A percentile compares a stretch with the other conserved stretches of the same genome.
Conservation (phyloP, 2,113 vertebrate species). For the Podocnemis expansa region DNA sequence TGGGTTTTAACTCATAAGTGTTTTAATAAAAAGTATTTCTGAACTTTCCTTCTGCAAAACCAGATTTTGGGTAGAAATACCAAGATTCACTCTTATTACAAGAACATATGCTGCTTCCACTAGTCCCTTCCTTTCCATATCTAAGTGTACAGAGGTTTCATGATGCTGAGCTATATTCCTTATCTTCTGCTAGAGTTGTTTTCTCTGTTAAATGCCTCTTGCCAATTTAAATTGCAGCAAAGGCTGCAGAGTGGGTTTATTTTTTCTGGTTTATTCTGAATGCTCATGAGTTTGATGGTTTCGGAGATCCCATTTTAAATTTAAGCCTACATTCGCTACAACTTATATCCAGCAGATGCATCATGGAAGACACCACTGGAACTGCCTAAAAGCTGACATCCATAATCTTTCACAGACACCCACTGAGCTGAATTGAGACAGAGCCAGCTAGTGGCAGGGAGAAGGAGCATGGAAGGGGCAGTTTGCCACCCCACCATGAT, state of each 20-base stretch:
- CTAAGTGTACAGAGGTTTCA: neutral
- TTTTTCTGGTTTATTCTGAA: neutral
- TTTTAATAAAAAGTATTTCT: conserved; percentile 92
- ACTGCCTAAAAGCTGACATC: neutral
- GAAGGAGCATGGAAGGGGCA: neutral
- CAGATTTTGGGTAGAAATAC: conserved; percentile 41
- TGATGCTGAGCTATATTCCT: neutral
- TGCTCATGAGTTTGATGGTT: neutral
- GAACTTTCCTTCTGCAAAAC: conserved; percentile 57
- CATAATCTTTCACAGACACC: neutral
- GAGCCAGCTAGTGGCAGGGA: neutral
- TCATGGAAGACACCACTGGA: neutral
- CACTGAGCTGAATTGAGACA: neutral
- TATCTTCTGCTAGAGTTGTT: neutral
- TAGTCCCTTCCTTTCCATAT: neutral
- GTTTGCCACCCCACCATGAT: neutral
- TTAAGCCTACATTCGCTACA: neutral
- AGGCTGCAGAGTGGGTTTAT: neutral
- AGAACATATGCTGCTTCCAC: neutral
- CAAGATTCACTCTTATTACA: neutral
- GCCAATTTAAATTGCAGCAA: neutral
- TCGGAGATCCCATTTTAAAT: rapidly evolving
- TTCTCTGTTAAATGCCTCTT: neutral
- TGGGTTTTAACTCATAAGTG: conserved; percentile 92
- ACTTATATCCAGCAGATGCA: neutral